Percentiles rank a stretch among this genome's conserved stretches.
These are phyloP conservation scores for Chiloscyllium plagiosum DNA, from an alignment of 2,113 vertebrate species.

Conservation along the genomic window DNA sequence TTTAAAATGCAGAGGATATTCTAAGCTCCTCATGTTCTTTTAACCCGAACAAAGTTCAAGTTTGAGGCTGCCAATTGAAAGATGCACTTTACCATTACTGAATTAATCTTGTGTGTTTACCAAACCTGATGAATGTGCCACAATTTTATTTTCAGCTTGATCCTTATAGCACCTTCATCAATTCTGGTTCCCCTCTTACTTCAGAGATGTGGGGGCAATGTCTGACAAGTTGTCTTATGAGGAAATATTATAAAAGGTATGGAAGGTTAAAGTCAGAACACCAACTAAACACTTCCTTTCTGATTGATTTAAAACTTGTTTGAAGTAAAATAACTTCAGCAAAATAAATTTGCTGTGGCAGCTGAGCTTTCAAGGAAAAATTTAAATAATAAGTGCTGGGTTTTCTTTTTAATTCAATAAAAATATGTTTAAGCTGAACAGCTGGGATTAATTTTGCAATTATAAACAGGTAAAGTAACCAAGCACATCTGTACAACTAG, in stretches of 20 bases:
- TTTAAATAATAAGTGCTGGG: background rate
- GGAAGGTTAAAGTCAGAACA: background rate
- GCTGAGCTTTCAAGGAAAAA: background rate
- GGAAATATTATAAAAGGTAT: background rate
- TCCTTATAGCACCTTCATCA: background rate
- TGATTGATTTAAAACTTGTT: background rate
- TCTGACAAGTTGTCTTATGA: background rate
- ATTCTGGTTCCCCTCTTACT: background rate
- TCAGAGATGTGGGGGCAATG: background rate
- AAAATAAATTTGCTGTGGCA: background rate
- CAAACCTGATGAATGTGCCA: background rate
- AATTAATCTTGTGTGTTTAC: background rate
- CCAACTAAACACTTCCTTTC: background rate
- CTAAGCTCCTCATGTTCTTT: background rate
- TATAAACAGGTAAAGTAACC: background rate
- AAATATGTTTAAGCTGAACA: slow-evolving; percentile 4
- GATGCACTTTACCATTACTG: background rate
- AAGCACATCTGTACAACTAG: background rate
- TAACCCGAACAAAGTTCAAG: background rate
- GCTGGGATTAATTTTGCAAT: background rate
- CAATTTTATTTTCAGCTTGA: background rate
- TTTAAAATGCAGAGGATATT: background rate
- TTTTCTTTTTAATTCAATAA: slow-evolving; percentile 5
- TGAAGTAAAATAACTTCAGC: background rate
- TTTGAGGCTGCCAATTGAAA: background rate